These are phyloP conservation scores for Scophthalmus maximus DNA, from an alignment of 2,113 vertebrate species.

Conservation along the genomic window DNA sequence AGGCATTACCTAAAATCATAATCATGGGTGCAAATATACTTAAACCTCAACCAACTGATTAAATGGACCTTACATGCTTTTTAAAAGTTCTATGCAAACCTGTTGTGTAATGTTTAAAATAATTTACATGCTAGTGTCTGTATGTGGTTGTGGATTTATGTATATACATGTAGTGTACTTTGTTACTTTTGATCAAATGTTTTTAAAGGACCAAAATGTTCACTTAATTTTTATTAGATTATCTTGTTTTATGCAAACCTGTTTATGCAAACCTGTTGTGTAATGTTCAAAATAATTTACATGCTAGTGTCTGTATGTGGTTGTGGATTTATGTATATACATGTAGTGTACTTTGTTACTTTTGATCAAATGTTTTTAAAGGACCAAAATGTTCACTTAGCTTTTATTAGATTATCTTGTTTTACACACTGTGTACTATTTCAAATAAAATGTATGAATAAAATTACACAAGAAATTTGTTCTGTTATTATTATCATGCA, in stretches of 20 bases:
- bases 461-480: conserved; percentile 24
- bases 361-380: conserved; percentile 14
- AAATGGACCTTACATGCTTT: conserved; percentile 36
- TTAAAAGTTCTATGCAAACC: conserved; percentile 52
- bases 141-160: conserved; percentile 6
- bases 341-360: neutral
- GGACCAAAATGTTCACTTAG: conserved; percentile 18
- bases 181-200: neutral
- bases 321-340: conserved; percentile 11
- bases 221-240: conserved; percentile 24
- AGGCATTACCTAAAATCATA: conserved; percentile 6
- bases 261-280: neutral
- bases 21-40: conserved; percentile 23
- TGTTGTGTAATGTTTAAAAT: conserved; percentile 25
- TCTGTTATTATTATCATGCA: conserved; percentile 19
- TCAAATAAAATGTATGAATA: conserved; percentile 58
- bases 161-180: neutral
- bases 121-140: neutral
- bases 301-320: neutral
- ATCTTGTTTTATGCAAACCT: neutral
- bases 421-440: conserved; percentile 21
- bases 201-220: conserved; percentile 31
- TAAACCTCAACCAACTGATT: neutral
- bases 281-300: conserved; percentile 27
- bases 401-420: conserved; percentile 28